Evolutionary conservation across 2,113 vertebrate species (phyloP).

Genomic region (Antigone vipio): DNA sequence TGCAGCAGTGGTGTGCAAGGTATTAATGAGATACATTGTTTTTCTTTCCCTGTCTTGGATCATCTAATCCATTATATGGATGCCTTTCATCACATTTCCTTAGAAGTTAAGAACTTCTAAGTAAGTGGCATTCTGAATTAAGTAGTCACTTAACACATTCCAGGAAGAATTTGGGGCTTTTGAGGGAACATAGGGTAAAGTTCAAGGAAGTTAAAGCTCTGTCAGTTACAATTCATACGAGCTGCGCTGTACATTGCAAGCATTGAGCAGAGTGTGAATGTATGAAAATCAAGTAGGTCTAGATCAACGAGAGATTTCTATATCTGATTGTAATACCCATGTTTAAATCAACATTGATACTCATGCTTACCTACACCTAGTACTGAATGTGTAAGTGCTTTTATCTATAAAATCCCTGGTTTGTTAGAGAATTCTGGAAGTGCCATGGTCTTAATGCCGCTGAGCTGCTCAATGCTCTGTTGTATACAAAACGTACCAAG

Average conservation of each 20-base stretch:
- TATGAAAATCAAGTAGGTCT: background rate
- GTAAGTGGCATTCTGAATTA: background rate
- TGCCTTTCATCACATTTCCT: background rate
- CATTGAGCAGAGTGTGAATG: background rate
- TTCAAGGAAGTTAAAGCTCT: background rate
- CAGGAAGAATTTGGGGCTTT: accelerated
- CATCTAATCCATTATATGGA: background rate
- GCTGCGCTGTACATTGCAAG: background rate
- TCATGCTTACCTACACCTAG: background rate
- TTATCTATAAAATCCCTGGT: background rate
- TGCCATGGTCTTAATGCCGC: accelerated
- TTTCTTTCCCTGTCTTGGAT: background rate
- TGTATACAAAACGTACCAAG: background rate
- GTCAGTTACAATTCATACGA: background rate
- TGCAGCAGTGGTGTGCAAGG: background rate
- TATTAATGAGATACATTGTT: background rate
- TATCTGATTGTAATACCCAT: background rate
- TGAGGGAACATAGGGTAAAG: too few species aligned
- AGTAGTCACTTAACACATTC: background rate
- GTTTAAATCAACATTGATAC: background rate
- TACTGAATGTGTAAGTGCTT: background rate
- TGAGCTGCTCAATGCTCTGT: background rate
- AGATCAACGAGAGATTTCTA: background rate
- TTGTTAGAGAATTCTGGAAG: background rate
- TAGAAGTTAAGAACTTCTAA: background rate